phyloP scores from a whole-genome alignment of 2,888 invertebrate species.

The Sphinx pinastri region DNA sequence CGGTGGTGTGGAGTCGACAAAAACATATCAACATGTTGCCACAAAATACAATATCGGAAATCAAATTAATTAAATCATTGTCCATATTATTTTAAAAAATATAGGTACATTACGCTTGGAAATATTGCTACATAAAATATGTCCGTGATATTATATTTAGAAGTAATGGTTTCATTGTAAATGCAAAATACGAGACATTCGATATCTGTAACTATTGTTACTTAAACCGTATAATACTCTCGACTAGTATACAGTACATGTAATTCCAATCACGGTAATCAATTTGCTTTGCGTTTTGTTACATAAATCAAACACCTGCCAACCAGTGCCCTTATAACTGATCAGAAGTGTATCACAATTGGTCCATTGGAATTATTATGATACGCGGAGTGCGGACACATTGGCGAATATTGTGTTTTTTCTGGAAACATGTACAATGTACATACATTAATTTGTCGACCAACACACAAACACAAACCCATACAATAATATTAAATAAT shows the following conservation, averaged over 20 bases:
- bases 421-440: background rate
- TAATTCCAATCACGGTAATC: no score
- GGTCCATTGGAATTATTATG: background rate
- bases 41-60: background rate
- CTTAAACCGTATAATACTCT: no score
- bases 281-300: no score
- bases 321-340: background rate
- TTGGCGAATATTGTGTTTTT: background rate
- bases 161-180: no score
- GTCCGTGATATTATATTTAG: no score
- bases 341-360: background rate
- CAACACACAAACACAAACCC: background rate
- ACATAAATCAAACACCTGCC: no score
- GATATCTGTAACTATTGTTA: no score
- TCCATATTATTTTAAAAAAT: background rate
- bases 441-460: background rate
- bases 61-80: background rate
- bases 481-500: conserved; percentile 32
- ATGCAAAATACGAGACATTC: no score
- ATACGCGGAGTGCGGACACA: background rate
- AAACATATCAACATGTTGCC: conserved; percentile 4
- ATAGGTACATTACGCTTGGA: no score
- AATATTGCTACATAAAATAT: no score
- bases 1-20: background rate
- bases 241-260: no score